Base-by-base conservation (phyloP, 2,797 vertebrate species). In the Menidia menidia region DNA sequence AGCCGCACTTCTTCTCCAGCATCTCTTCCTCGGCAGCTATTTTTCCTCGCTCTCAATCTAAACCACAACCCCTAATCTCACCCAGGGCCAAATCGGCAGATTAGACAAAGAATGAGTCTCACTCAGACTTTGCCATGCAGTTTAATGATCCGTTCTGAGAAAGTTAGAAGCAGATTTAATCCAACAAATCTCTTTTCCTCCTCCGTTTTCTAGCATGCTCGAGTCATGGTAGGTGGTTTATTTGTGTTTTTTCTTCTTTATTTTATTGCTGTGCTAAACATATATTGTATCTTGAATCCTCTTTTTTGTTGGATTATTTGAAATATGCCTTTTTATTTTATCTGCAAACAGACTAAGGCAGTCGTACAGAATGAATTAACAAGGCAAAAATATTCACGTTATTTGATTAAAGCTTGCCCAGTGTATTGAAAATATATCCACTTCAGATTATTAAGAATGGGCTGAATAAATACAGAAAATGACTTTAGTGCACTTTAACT, bases 111-210 rank as follows among this genome's bases (percentile, higher is more conserved):
- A 65, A 73, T 76, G 85, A 85, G 79, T 88, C 81, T 69, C 58
- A 35, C 78, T 82, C 72, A 65, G 76, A 83, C 75, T 81, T 81
- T 80, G 64, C 78, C 33, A 19, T 77, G 84, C 85, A 79, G 78
- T 92, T 87, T 88, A 84, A 85, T 77, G 78, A 77, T 87, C 64
- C 61, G 52, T 91, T 90, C 83, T 80, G 84, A 87, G 88, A 91
- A 93, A 93, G 88, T 89, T 88, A 85, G 80, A 89, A 84, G 81
- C 68, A 90, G 90, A 93, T 93, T 92, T 88, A 90, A 90, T 77
- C 80, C 85, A 87, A 88, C 73, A 86, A 86, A 84, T 85, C 75
- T 70, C 53, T 63, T 74, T 70, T 50, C 44, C 48, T 42, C 53
- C 32, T 63, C 69, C 42, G 50, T 61, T 81, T 81, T 76, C 60